Evolutionary conservation across 2,113 vertebrate species (phyloP).

Genomic region (Pelodiscus sinensis): DNA sequence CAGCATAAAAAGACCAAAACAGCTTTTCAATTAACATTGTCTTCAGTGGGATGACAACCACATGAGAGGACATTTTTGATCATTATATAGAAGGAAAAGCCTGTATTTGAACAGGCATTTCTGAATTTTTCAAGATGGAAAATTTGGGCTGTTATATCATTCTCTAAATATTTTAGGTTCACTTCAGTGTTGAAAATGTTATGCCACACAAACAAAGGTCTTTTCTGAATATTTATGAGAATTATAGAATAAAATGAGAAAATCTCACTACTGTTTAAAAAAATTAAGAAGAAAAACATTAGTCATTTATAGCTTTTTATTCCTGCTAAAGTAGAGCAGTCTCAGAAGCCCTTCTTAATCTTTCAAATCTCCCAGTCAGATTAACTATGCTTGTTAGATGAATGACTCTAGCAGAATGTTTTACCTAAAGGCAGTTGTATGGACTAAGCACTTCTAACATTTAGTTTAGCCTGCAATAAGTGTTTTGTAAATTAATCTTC

Average conservation of each 20-base stretch:
- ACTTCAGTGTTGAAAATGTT: neutral
- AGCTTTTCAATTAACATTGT: neutral
- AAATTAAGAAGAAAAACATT: neutral
- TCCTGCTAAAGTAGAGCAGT: neutral
- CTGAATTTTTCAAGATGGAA: neutral
- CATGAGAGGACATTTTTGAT: rapidly evolving
- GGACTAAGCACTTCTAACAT: conserved; percentile 55
- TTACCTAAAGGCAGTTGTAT: conserved; percentile 55
- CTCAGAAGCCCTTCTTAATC: neutral
- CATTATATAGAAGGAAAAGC: neutral
- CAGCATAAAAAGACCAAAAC: neutral
- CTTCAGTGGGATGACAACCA: neutral
- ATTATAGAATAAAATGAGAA: neutral
- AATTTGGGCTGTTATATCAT: neutral
- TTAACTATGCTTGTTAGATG: conserved; percentile 39
- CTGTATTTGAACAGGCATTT: neutral
- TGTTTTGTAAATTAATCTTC: conserved; percentile 70
- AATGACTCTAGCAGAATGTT: conserved; percentile 35
- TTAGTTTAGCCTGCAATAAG: conserved; percentile 64
- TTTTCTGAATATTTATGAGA: neutral
- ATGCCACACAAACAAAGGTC: neutral
- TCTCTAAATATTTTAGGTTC: neutral
- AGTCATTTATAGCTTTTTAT: neutral
- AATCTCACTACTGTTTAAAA: neutral
- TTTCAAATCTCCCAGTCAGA: conserved; percentile 21